Conservation (phyloP, 2,888 invertebrate species). For the Leuctra nigra region DNA sequence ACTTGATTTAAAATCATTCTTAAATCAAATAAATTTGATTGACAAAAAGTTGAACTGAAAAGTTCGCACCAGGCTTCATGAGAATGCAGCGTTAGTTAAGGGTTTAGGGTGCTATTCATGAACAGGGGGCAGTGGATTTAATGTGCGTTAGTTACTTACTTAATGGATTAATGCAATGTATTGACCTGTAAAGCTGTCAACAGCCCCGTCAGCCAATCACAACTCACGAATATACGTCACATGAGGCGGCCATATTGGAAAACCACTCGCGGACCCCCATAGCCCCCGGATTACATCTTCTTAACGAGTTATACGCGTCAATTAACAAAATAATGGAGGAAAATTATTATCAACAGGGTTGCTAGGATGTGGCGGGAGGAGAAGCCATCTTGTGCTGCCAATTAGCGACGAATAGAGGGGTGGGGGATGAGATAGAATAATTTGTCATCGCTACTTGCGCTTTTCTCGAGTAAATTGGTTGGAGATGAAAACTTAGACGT, state of each 20-base stretch:
- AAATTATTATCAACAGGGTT: slow-evolving; percentile 1
- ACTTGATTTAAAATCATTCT: too few relatives aligned
- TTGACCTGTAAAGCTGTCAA: slow-evolving; percentile 28
- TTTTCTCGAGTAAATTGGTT: too few relatives aligned
- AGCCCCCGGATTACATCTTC: slow-evolving; percentile 14
- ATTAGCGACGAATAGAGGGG: background rate
- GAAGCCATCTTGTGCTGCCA: background rate
- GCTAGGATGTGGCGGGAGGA: slow-evolving; percentile 4
- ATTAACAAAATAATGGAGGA: slow-evolving; percentile 19
- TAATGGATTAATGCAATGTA: slow-evolving; percentile 29
- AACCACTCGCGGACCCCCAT: background rate
- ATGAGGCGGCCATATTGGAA: slow-evolving; percentile 7
- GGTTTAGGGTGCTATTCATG: background rate
- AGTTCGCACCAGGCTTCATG: background rate
- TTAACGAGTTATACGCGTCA: slow-evolving; percentile 24
- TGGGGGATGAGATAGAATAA: too few relatives aligned
- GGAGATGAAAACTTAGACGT: too few relatives aligned
- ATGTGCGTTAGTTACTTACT: slow-evolving; percentile 16
- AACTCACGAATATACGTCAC: background rate
- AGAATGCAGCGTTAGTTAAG: background rate
- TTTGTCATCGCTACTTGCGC: too few relatives aligned
- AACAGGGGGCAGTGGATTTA: background rate
- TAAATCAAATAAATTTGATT: too few relatives aligned
- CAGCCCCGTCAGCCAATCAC: slow-evolving; percentile 10
- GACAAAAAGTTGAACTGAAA: background rate